A percentile compares a stretch with the other conserved stretches of the same genome.
These are phyloP conservation scores for Drosophila sturtevanti DNA, from an alignment of 1,140 invertebrate species.

Conservation along the genomic window DNA sequence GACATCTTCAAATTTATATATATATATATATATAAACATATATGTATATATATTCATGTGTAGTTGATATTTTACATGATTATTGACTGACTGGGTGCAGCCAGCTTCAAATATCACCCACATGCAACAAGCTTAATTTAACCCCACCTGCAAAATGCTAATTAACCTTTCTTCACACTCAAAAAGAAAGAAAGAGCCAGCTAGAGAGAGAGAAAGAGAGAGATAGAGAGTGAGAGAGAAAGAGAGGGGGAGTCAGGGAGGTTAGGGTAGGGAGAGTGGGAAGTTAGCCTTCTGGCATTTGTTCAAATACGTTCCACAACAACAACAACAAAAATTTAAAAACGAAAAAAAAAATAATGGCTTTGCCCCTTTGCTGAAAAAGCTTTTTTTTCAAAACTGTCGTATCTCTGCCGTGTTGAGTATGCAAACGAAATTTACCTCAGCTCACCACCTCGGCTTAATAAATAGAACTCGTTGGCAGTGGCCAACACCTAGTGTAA, in stretches of 20 bases:
- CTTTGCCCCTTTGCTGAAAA: slow-evolving; percentile 49
- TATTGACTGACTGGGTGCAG: not conserved
- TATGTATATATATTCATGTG: too few species aligned
- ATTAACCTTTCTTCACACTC: slow-evolving; percentile 72
- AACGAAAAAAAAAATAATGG: not conserved
- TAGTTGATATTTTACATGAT: not conserved
- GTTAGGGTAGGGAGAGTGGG: too few species aligned
- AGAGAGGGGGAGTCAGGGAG: not conserved
- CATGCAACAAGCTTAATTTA: not conserved
- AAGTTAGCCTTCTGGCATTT: slow-evolving; percentile 50
- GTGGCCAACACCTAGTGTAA: slow-evolving; percentile 83
- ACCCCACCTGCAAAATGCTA: slow-evolving; percentile 64
- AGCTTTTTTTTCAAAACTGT: slow-evolving; percentile 61
- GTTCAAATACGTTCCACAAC: slow-evolving; percentile 67
- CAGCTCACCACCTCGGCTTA: slow-evolving; percentile 71
- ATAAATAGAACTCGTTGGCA: slow-evolving; percentile 82
- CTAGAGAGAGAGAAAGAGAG: not conserved
- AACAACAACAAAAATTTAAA: too few species aligned
- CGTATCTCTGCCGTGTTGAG: slow-evolving; percentile 31
- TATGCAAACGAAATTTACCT: slow-evolving; percentile 46
- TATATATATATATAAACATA: not conserved
- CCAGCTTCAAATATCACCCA: slow-evolving; percentile 2
- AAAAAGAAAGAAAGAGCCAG: not conserved
- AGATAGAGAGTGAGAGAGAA: slow-evolving; percentile 22
- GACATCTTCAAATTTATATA: not conserved